A percentile compares a stretch with the other conserved stretches of the same genome.
These are phyloP conservation scores for Yasuhikotakia modesta DNA, from an alignment of 2,797 vertebrate species.

Conservation along the genomic window DNA sequence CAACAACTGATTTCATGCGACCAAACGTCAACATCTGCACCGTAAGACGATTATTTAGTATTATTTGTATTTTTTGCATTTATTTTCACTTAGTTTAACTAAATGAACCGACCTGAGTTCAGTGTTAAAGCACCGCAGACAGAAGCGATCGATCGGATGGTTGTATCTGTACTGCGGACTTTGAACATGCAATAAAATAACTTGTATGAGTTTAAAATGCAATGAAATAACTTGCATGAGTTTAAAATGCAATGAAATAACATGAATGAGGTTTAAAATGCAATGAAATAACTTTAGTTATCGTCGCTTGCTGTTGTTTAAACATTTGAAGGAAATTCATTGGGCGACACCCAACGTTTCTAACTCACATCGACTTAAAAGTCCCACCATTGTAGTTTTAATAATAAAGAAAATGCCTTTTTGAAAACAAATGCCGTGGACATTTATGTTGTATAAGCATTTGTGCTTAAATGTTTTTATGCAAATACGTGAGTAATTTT, in stretches of 20 bases:
- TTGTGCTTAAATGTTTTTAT: fast-evolving
- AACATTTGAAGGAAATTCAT: neutral
- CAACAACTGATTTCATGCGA: too few relatives aligned
- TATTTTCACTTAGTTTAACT: neutral
- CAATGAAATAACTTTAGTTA: too few relatives aligned
- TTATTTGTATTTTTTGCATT: too few relatives aligned
- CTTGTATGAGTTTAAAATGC: neutral
- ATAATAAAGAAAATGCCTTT: neutral
- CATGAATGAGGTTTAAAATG: neutral
- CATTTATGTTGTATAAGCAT: too few relatives aligned
- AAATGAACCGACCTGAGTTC: neutral
- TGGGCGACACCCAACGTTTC: neutral
- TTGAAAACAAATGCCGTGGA: neutral
- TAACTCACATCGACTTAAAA: constrained; percentile 4
- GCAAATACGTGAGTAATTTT: neutral
- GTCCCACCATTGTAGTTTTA: neutral
- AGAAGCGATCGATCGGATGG: too few relatives aligned
- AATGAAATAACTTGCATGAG: neutral
- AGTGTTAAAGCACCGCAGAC: too few relatives aligned
- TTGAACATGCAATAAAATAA: neutral
- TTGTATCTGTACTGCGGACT: neutral
- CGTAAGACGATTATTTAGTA: too few relatives aligned
- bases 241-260: neutral
- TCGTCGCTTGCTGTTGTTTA: neutral
- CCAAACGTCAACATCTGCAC: too few relatives aligned